Percentiles rank a stretch among this genome's conserved stretches.
Conservation (phyloP, 2,888 invertebrate genomes). For the Scelioninae gen. 1 region DNA sequence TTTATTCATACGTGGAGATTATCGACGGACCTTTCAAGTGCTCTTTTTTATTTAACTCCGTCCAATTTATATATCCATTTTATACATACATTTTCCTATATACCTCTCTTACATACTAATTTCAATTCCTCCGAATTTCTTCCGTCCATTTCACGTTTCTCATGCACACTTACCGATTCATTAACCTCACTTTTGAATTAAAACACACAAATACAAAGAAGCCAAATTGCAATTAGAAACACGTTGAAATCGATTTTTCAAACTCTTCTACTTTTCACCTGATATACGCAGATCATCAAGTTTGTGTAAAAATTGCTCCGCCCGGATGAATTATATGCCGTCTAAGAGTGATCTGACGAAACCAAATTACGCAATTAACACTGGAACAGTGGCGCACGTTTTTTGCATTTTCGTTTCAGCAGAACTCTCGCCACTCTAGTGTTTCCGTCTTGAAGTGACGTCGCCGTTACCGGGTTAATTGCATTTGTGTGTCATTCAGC, state of each 20-base stretch:
- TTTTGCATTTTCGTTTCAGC: slow-evolving; percentile 48
- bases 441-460: slow-evolving; percentile 47
- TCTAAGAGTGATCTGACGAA: slow-evolving; percentile 38
- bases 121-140: no score
- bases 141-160: no score
- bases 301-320: slow-evolving; percentile 17
- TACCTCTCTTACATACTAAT: no score
- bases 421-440: slow-evolving; percentile 38
- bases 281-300: neutral
- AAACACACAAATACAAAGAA: no score
- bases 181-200: no score
- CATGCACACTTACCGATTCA: no score
- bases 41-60: no score
- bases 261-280: neutral
- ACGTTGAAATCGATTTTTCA: neutral
- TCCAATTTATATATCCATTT: no score
- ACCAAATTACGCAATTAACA: slow-evolving; percentile 49
- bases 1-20: no score
- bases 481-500: slow-evolving; percentile 56
- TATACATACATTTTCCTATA: no score
- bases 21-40: no score
- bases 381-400: slow-evolving; percentile 29
- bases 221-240: no score
- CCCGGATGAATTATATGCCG: slow-evolving; percentile 17
- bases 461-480: slow-evolving; percentile 52